Evolutionary conservation across 2,888 invertebrate genomes (phyloP).

Genomic region (Galeopsomyia nigrocyanea): DNA sequence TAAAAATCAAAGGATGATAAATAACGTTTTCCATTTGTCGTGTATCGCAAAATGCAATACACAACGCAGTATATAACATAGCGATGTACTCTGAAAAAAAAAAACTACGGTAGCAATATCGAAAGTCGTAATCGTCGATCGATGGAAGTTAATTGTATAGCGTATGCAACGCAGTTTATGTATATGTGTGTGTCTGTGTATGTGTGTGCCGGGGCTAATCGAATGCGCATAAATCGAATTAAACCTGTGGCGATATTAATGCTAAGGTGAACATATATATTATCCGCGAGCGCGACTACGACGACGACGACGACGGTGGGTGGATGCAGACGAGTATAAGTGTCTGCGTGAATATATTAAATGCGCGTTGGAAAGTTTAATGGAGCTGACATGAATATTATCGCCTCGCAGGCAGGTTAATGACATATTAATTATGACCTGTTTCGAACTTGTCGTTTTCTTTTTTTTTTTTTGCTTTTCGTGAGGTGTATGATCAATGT

Average conservation of each 20-base stretch:
- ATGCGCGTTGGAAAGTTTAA: constrained; percentile 20
- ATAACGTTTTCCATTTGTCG: too few species aligned
- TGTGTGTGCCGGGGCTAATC: constrained; percentile 30
- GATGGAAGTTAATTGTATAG: constrained; percentile 43
- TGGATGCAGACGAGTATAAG: not conserved
- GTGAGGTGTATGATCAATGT: too few species aligned
- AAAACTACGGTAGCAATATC: not conserved
- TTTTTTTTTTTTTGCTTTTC: constrained; percentile 10
- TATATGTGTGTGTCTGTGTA: too few species aligned
- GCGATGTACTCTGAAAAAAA: too few species aligned
- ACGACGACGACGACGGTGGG: not conserved
- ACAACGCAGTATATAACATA: too few species aligned
- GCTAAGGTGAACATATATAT: constrained; percentile 5
- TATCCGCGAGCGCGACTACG: not conserved
- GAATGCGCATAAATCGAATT: constrained; percentile 47
- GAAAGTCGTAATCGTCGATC: constrained; percentile 32
- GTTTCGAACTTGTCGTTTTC: not conserved
- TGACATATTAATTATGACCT: constrained; percentile 37
- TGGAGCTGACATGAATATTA: constrained; percentile 24
- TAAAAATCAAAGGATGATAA: too few species aligned
- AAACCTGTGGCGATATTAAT: constrained; percentile 31
- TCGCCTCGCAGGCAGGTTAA: constrained; percentile 8
- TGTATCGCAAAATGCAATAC: too few species aligned
- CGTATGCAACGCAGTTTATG: too few species aligned
- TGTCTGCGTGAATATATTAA: not conserved